Conservation (phyloP, 2,888 invertebrate genomes). For the Nomada hirtipes region DNA sequence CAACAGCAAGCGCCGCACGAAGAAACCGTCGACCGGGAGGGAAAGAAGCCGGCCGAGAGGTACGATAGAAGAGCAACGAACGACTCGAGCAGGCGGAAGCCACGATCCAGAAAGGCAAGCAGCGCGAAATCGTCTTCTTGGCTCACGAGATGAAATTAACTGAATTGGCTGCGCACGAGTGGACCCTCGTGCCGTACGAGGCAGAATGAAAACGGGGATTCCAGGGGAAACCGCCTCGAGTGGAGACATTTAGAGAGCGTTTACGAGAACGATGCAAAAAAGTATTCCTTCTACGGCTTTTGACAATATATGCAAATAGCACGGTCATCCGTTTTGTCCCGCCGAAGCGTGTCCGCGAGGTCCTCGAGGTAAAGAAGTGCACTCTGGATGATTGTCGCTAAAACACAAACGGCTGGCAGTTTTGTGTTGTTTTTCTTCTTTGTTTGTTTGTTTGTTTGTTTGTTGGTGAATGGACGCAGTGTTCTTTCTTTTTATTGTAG, state of each 20-base stretch:
- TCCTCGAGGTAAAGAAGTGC: no score
- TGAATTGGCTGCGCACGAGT: conserved; percentile 65
- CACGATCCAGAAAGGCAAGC: conserved; percentile 62
- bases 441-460: no score
- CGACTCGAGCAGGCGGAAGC: conserved; percentile 38
- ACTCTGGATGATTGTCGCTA: no score
- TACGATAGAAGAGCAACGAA: conserved; percentile 16
- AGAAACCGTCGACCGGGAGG: neutral
- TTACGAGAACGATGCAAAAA: conserved; percentile 8
- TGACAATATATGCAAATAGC: conserved; percentile 52
- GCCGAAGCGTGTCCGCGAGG: neutral
- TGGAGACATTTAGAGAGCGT: conserved; percentile 22
- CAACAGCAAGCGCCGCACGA: conserved; percentile 37
- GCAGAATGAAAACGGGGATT: conserved; percentile 33
- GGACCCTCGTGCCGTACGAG: conserved; percentile 47
- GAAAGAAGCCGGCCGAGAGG: conserved; percentile 6
- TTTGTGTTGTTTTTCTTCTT: no score
- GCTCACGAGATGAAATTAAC: conserved; percentile 62
- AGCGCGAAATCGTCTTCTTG: conserved; percentile 66
- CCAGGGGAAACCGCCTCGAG: conserved; percentile 19
- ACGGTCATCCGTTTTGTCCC: conserved; percentile 37
- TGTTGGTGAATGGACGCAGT: no score
- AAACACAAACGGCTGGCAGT: no score
- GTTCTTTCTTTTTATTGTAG: no score
- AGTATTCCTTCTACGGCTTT: conserved; percentile 23